phyloP scores from a whole-genome alignment of 2,888 invertebrate species.

The Drosophila gaucha region DNA sequence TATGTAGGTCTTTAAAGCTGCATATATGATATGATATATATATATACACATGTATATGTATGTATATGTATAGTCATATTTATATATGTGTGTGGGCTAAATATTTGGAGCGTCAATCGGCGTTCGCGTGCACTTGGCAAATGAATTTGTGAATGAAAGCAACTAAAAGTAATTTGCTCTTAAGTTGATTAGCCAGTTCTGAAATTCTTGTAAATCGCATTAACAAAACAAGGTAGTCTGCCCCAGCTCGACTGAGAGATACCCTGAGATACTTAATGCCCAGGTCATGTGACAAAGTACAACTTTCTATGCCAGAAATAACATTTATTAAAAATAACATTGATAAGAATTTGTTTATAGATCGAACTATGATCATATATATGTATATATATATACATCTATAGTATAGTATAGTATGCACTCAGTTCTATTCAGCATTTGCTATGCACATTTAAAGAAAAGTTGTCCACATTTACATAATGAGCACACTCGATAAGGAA shows the following conservation, averaged over 20 bases:
- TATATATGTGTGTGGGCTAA: constrained; percentile 14
- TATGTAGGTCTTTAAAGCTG: constrained; percentile 44
- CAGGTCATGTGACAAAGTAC: too few relatives aligned
- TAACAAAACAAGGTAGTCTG: not conserved
- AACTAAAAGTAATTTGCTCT: not conserved
- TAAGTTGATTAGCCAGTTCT: not conserved
- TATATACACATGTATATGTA: not conserved
- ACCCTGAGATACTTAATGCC: too few relatives aligned
- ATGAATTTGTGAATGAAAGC: constrained; percentile 18
- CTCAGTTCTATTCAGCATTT: not conserved
- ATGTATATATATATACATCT: not conserved
- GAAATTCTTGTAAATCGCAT: not conserved
- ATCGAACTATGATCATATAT: too few relatives aligned
- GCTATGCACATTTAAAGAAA: not conserved
- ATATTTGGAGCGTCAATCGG: constrained; percentile 29
- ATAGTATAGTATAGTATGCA: too few relatives aligned
- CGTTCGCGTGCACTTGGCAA: constrained; percentile 19
- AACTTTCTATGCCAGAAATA: too few relatives aligned
- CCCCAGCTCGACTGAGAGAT: not conserved
- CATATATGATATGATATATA: constrained; percentile 24
- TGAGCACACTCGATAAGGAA: not conserved
- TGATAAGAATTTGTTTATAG: not conserved
- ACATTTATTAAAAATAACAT: too few relatives aligned
- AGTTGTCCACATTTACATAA: not conserved
- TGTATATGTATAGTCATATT: not conserved